Evolutionary conservation across 1,140 invertebrate genomes (phyloP), one percentile per base, ranked within the genome.

Genomic region (Listronotus bonariensis): DNA sequence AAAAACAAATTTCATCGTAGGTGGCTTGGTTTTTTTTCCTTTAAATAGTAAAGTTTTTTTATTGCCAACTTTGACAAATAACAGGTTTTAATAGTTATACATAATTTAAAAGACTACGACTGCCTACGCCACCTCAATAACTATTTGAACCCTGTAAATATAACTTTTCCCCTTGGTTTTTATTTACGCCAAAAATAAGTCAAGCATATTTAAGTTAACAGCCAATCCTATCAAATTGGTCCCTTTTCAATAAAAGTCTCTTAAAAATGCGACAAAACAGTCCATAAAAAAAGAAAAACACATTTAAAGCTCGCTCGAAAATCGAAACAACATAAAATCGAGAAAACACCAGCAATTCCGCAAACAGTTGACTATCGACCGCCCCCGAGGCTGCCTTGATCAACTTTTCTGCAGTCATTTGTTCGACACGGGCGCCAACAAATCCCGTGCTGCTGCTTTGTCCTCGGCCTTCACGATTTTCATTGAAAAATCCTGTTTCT

Each of bases 371-470:
- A 62, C 49, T 54, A 68, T 64, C 68, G 68, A 69, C 68, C 73
- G 54, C 69, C 70, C 70, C 65, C 57, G 61, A 68, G 72, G 72
- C 74, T 54, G 71, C 66, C 71, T 75, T 73, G 74, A 75, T 74
- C 72, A 73, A 74, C 72, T 75, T 74, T 69, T 72, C 69, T 74
- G 63, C 74, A 75, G 72, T 76, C 75, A 76, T 76, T 76, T 76
- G 75, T 75, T 72, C 74, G 72, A 76, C 75, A 76, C 74, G 74
- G 74, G 75, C 68, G 75, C 71, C 74, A 75, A 76, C 75, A 76
- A 76, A 76, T 76, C 75, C 74, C 74, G 70, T 67, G 68, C 71
- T 56, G 67, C 69, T 63, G 72, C 69, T 68, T 72, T 73, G 67
- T 73, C 59, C 68, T 63, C 64, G 45, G 67, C 60, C 57, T 54